Base-by-base conservation (phyloP, 2,888 invertebrate species). In the Drosophila imparisetae region DNA sequence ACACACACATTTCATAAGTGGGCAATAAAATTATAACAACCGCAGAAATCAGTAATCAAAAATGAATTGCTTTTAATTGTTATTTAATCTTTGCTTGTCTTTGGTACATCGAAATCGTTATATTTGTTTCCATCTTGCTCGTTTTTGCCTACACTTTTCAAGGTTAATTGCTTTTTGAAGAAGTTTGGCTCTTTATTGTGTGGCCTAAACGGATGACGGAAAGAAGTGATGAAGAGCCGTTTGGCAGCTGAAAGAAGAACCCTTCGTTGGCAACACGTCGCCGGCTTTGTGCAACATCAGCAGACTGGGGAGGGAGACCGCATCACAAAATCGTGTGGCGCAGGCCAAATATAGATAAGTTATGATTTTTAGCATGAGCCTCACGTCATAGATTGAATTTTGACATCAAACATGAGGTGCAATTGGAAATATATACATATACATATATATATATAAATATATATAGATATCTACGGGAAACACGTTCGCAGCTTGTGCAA, bases 381-480 rank as follows among this genome's bases (percentile, higher is more conserved):
- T 85, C 84, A 85, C 84, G 84, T 85, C 84, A 85, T 75, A 86
- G 87, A 85, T 85, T 85, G 89, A 81, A 89, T 85, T 85, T 86
- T 78, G 89, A 74, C 81, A 75, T 75, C 72, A 69, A 58, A 36
- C 75, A 71, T 61, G 68, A 60, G 68, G 62, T 57, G 38, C 55
- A 63, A 6, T 32, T 64, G 32, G 15, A 38, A 40, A 40, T 50
- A 52, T 62, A 21, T 45, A 57, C 27, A 50, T 66, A 29, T 18
- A 29, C 13, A 21, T 30, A 29, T 36, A 21, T 15, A 34, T 34
- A 42, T 30, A 36, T 34, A 15, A 10, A 18, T 11, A 42, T 42
- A 18, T 53, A 8, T 7, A 45, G 13, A 49, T 49, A 52, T 36
- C 49, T 58, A 64, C 70, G 67, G 80, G 72, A 61, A 45, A 68